A percentile compares a stretch with the other conserved stretches of the same genome.
These are phyloP conservation scores for Hylaeus volcanicus DNA, from an alignment of 1,140 invertebrate species.

Conservation along the genomic window DNA sequence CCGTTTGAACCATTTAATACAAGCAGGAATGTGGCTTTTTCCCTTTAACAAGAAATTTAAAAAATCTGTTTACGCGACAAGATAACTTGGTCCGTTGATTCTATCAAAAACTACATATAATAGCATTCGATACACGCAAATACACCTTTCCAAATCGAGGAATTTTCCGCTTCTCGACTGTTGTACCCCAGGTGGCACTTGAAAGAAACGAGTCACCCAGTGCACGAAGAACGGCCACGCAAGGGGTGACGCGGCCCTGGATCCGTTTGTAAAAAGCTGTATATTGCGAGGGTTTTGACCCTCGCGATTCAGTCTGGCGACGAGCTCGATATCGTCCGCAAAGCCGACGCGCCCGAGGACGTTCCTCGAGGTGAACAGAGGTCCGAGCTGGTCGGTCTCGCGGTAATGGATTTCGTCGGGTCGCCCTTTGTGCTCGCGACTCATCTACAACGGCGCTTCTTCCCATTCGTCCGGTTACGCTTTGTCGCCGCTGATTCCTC, in stretches of 20 bases:
- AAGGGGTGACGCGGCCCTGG: not conserved
- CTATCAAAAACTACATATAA: no score
- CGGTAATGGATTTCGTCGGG: constrained; percentile 58
- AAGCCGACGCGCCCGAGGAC: constrained; percentile 21
- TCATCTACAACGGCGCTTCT: constrained; percentile 44
- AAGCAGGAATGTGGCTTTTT: no score
- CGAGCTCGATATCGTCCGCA: constrained; percentile 16
- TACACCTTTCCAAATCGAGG: no score
- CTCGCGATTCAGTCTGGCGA: constrained; percentile 32
- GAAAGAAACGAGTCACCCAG: not conserved
- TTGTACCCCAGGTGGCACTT: not conserved
- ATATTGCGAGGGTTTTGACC: constrained; percentile 35
- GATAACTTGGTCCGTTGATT: no score
- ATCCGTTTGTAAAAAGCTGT: not conserved
- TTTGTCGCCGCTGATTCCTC: constrained; percentile 40
- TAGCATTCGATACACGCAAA: no score
- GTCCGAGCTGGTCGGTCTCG: constrained; percentile 26
- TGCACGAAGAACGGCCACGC: no score
- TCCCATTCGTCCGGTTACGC: constrained; percentile 29
- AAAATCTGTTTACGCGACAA: no score
- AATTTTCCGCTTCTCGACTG: no score
- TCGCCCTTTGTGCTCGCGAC: constrained; percentile 54
- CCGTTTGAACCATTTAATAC: no score
- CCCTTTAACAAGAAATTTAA: not conserved
- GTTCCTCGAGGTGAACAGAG: constrained; percentile 38